A percentile compares a stretch with the other conserved stretches of the same genome.
These are phyloP conservation scores for Chelon labrosus DNA, from an alignment of 2,797 vertebrate species.

Conservation along the genomic window DNA sequence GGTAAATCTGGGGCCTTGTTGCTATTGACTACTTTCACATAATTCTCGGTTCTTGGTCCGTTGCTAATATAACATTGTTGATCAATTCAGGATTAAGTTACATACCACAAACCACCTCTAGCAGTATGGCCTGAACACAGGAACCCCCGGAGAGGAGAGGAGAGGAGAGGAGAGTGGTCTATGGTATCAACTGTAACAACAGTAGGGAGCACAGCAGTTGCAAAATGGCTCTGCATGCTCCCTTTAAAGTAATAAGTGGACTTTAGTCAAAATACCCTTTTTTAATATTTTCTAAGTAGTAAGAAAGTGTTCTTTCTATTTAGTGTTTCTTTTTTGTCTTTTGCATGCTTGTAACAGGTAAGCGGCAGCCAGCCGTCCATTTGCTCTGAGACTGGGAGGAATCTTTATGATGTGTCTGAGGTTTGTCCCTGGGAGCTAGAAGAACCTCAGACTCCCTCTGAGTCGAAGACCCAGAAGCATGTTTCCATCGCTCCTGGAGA, in stretches of 20 bases:
- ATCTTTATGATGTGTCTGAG: slow-evolving; percentile 92
- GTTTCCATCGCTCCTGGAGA: slow-evolving; percentile 95
- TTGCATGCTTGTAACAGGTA: slow-evolving; percentile 69
- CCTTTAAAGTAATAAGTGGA: too few species aligned
- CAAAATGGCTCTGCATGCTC: too few species aligned
- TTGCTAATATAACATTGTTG: slow-evolving; percentile 4
- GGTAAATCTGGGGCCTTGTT: neutral
- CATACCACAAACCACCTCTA: slow-evolving; percentile 9
- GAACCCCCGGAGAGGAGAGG: neutral
- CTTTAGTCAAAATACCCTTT: too few species aligned
- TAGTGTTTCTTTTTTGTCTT: neutral
- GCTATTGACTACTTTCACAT: neutral
- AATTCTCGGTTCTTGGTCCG: neutral
- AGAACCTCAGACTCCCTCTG: slow-evolving; percentile 88
- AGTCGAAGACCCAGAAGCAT: slow-evolving; percentile 94
- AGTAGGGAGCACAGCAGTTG: too few species aligned
- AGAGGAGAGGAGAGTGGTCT: too few species aligned
- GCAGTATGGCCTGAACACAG: slow-evolving; percentile 2
- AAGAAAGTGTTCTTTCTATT: too few species aligned
- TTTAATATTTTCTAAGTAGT: too few species aligned
- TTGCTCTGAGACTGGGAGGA: slow-evolving; percentile 88
- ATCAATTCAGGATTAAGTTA: slow-evolving; percentile 17
- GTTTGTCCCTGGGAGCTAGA: slow-evolving; percentile 97
- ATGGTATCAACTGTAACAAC: too few species aligned
- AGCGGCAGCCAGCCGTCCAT: slow-evolving; percentile 88